Base-by-base conservation (phyloP, 1,140 invertebrate species). In the Caenorhabditis tropicalis region DNA sequence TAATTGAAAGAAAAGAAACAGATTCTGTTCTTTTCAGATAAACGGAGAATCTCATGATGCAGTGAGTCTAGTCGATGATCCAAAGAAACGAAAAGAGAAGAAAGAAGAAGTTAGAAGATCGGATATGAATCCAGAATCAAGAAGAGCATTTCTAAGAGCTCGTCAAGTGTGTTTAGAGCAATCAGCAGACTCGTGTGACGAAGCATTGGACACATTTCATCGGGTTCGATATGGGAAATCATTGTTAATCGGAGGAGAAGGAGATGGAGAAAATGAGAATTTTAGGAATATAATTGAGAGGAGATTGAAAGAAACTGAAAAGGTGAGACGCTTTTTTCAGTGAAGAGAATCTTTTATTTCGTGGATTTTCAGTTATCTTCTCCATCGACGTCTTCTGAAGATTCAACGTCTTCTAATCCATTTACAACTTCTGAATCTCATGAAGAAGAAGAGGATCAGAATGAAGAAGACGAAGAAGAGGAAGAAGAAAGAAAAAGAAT, bases 1-100 rank as follows among this genome's bases (percentile, higher is more conserved):
- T 12, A 4, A 12, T 46, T 0, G 10, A 46, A 46, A 46, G 43
- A 46, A 46, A 46, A 46, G 43, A 46, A 46, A 12, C 43, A n/a
- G n/a, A n/a, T n/a, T n/a, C n/a, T n/a, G n/a, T n/a, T n/a, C n/a
- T 65, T 65, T 65, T 16, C 58, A 74, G 65, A 74, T 74, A 3
- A 43, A 74, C 24, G 65, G 65, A 24, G 65, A 74, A 46, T 74
- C 65, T 24, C 65, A 74, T 74, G 65, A 74, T 31, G 65, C 65
- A n/a, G 65, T 74, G 6, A 74, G 65, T 74, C 29, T 74, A 19
- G 65, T 74, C 5, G 65, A 74, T 31, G 21, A 74, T 15, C 65
- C 65, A 10, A 74, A 74, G 2, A 74, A 74, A 43, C 31, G 39
- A 16, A 6, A 19, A 21, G 31, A 70, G 10, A 36, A 65, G 29